Evolutionary conservation across 2,888 invertebrate species (phyloP).

Genomic region (Entomobrya proxima): DNA sequence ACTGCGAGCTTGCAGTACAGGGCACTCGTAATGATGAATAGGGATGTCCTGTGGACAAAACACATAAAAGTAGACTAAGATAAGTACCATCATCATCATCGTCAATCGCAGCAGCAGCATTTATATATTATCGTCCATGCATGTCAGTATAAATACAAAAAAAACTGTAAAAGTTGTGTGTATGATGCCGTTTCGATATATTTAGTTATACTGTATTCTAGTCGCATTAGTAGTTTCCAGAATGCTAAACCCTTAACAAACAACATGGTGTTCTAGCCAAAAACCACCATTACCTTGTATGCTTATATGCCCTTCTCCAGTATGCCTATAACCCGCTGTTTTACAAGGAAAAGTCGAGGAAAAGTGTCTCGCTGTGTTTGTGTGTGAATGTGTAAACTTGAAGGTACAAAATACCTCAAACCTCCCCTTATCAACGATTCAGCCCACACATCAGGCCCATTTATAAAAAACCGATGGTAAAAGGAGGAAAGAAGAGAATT

Average conservation of each 20-base stretch:
- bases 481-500: not conserved
- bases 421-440: constrained; percentile 25
- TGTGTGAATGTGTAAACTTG: not conserved
- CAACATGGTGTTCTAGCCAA: not conserved
- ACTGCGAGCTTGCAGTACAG: constrained; percentile 96
- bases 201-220: not conserved
- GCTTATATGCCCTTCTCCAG: not conserved
- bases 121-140: not conserved
- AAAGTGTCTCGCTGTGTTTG: not conserved
- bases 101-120: too few species aligned
- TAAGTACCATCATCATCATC: constrained; percentile 29
- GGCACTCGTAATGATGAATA: constrained; percentile 96
- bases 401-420: constrained; percentile 16
- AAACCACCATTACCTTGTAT: not conserved
- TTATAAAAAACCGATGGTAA: constrained; percentile 7
- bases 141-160: not conserved
- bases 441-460: not conserved
- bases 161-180: not conserved
- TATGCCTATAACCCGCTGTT: not conserved
- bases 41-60: constrained; percentile 75
- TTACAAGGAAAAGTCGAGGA: not conserved
- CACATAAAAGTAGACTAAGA: not conserved
- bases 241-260: not conserved
- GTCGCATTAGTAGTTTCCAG: not conserved
- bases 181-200: not conserved